Evolutionary conservation across 1,140 invertebrate genomes (phyloP).

Genomic region (Pollicipes pollicipes): DNA sequence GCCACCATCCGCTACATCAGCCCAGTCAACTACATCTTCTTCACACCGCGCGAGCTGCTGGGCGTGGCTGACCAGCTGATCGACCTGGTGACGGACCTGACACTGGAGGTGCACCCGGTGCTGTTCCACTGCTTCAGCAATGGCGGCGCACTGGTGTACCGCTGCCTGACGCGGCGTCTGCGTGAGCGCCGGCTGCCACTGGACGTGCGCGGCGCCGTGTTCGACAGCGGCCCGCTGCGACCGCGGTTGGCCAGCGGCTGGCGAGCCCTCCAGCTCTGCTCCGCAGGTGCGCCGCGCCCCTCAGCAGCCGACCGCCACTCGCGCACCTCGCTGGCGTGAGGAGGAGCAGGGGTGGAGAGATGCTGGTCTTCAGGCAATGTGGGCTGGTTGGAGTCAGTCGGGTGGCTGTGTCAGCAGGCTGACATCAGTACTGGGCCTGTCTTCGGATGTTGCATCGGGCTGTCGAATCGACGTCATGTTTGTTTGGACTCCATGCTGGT

Average conservation of each 20-base stretch:
- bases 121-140: conserved; percentile 34
- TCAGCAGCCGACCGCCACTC: no score
- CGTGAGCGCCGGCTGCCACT: conserved; percentile 15
- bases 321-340: no score
- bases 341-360: no score
- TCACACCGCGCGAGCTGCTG: conserved; percentile 21
- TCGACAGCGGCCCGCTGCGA: conserved; percentile 26
- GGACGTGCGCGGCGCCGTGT: conserved; percentile 25
- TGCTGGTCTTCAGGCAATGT: no score
- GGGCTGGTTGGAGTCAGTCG: no score
- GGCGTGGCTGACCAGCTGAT: conserved; percentile 25
- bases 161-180: conserved; percentile 18
- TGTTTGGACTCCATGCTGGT: no score
- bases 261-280: neutral
- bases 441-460: no score
- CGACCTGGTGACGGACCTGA: conserved; percentile 25
- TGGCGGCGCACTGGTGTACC: conserved; percentile 25
- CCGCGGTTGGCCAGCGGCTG: neutral
- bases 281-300: neutral
- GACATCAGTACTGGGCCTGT: no score
- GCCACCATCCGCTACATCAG: conserved; percentile 29
- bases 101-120: conserved; percentile 25
- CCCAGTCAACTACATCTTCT: conserved; percentile 24
- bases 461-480: no score
- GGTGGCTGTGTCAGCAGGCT: no score